phyloP scores from a whole-genome alignment of 1,140 invertebrate genomes.

The Drosophila obscura region DNA sequence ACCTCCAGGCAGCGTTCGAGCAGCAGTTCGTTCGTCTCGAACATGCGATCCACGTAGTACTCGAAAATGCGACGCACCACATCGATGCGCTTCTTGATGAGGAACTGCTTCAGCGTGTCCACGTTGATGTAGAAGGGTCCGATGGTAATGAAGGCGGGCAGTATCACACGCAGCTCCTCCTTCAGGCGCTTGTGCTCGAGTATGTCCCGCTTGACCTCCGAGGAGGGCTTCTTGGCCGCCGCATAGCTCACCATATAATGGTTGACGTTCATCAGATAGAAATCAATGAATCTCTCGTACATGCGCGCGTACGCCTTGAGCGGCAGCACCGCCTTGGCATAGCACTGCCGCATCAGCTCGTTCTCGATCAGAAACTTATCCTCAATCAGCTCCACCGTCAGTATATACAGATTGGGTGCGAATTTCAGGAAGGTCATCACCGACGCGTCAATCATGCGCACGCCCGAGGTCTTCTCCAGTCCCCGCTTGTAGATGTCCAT shows the following conservation, averaged over 20 bases:
- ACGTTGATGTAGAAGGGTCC: constrained; percentile 76
- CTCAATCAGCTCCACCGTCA: constrained; percentile 79
- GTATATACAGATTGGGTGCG: constrained; percentile 68
- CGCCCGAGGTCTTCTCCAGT: constrained; percentile 66
- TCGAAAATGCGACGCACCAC: constrained; percentile 70
- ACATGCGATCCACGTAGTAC: constrained; percentile 80
- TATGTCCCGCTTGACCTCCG: constrained; percentile 70
- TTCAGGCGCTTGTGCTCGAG: constrained; percentile 70
- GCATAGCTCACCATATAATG: constrained; percentile 63
- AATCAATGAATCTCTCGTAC: constrained; percentile 70
- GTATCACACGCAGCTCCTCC: constrained; percentile 65
- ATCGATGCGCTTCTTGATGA: constrained; percentile 74
- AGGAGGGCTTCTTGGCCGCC: constrained; percentile 49
- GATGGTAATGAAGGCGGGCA: constrained; percentile 72
- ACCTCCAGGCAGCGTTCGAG: constrained; percentile 60
- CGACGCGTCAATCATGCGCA: constrained; percentile 59
- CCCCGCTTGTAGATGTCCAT: constrained; percentile 67
- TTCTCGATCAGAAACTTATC: constrained; percentile 51
- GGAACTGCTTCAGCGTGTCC: constrained; percentile 65
- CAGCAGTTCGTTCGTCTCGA: constrained; percentile 62
- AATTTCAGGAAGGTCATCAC: constrained; percentile 65
- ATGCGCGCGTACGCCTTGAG: constrained; percentile 56
- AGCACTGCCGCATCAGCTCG: constrained; percentile 52
- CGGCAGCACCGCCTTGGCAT: constrained; percentile 58
- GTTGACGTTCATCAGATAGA: constrained; percentile 57